Conservation (phyloP, 2,888 invertebrate genomes). For the Vanessa cardui region DNA sequence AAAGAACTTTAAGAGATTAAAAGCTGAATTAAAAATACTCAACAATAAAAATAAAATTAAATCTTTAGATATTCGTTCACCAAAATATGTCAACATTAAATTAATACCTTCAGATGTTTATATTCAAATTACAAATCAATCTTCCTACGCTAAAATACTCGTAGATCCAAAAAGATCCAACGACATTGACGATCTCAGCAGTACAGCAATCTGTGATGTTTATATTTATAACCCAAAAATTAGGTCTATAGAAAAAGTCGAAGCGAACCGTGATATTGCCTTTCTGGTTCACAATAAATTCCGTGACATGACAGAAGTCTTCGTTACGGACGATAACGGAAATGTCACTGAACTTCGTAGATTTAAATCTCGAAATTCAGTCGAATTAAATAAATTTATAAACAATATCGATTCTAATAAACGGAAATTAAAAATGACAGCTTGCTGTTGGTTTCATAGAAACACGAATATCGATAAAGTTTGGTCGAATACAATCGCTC, state of each 20-base stretch:
- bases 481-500: background rate
- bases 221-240: background rate
- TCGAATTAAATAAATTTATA: background rate
- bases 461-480: background rate
- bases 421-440: constrained; percentile 2
- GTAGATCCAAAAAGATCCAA: background rate
- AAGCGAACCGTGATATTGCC: background rate
- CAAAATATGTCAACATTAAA: background rate
- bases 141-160: background rate
- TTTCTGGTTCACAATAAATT: constrained; percentile 6
- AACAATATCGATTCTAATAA: background rate
- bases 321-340: constrained; percentile 9
- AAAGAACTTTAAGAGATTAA: background rate
- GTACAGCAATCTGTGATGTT: background rate
- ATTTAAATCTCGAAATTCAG: background rate
- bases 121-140: background rate
- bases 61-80: background rate
- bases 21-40: background rate
- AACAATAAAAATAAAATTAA: background rate
- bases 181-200: background rate
- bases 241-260: background rate
- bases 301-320: constrained; percentile 2
- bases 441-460: constrained; percentile 19
- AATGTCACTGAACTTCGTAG: constrained; percentile 12
- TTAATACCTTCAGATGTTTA: background rate